Base-by-base conservation (phyloP, 2,113 vertebrate species). In the Excalfactoria chinensis region DNA sequence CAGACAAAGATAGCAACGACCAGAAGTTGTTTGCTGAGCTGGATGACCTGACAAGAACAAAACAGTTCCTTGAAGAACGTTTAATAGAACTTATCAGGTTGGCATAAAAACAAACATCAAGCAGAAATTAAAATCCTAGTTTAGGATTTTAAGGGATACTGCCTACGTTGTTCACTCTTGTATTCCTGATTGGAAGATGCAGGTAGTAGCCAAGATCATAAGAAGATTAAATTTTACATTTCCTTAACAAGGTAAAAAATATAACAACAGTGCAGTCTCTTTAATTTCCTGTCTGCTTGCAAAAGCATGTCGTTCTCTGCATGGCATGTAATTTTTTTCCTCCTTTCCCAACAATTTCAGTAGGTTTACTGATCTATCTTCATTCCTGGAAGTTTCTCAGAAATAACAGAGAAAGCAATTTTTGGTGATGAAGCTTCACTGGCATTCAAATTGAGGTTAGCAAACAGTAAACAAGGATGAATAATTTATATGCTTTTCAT, bases 81-180 rank as follows among this genome's bases (percentile, higher is more conserved):
- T 98, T 99, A 68, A 98, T 99, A 21, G 98, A 99, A 93, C 98
- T 99, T 62, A 99, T 99, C 97, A 98, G 98, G 99, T 99, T 97
- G 37, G 96, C 62, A 48, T 48, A 2, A 20, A 74, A 87, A 85
- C 34, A 59, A 62, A 30, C 10, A 59, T 19, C 40, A 84, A 74
- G 41, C 23, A 92, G 77, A 84, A 91, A 23, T 79, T 55, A n/a
- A 80, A 83, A 72, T 44, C 28, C 11, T 66, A 32, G 2, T 2
- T 73, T 91, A 70, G 35, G 26, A 18, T 87, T 18, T 70, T 76
- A 63, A 49, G 48, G 35, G 21, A 7, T 74, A 22, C 32, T 81
- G 46, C 17, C 43, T 84, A 20, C 22, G 19, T 66, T 3, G 17
- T 77, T 67, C 48, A 64, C n/a, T 17, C 18, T 67, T 37, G 13